These are phyloP conservation scores for Arctia plantaginis DNA, from an alignment of 2,888 invertebrate species.

Conservation along the genomic window DNA sequence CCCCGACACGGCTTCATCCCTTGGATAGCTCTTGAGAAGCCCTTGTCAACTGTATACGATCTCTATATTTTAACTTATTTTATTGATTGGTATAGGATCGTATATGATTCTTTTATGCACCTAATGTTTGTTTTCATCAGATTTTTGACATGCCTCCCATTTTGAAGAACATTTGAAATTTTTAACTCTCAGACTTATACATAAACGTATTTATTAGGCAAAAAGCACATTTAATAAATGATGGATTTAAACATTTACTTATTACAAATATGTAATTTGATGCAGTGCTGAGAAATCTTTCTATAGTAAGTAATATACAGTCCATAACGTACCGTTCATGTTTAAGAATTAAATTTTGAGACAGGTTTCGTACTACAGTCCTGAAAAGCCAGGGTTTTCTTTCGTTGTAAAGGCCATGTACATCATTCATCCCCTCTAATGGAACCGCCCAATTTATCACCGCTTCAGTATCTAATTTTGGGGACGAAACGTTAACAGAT, in stretches of 20 bases:
- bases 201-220: too few relatives aligned
- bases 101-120: not conserved
- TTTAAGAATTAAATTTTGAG: not conserved
- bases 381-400: not conserved
- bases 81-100: not conserved
- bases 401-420: not conserved
- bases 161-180: not conserved
- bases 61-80: not conserved
- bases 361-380: not conserved
- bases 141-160: not conserved
- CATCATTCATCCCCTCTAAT: not conserved
- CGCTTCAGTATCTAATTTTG: not conserved
- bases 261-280: not conserved
- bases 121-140: not conserved
- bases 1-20: not conserved
- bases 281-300: not conserved
- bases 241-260: not conserved
- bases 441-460: not conserved
- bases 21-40: slow-evolving; percentile 1
- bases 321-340: not conserved
- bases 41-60: not conserved
- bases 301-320: not conserved
- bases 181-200: not conserved
- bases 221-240: not conserved
- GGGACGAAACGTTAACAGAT: not conserved